Base-by-base conservation (phyloP, 2,113 vertebrate genomes). In the Pterocles burchelli region DNA sequence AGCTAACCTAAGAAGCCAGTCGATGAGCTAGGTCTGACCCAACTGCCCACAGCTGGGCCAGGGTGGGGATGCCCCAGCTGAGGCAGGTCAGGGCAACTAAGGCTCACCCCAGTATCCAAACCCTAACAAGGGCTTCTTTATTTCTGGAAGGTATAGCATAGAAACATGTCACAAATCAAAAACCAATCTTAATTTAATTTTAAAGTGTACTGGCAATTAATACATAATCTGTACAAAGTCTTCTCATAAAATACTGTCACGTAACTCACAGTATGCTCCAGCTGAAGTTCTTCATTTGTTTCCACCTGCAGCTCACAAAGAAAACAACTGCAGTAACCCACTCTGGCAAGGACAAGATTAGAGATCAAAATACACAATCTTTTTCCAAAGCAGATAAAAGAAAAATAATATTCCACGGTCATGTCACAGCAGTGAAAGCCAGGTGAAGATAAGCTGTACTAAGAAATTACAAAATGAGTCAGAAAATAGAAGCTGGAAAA, bases 21-120 rank as follows among this genome's bases (percentile, higher is more conserved):
- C 0, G 0, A 10, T 8, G 7, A 48, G 36, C 11, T 0, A 0
- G 36, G 7, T 28, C 22, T 46, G 13, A 31, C 6, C 1, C 1
- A 4, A 11, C 15, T 31, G 17, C 21, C 24, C 24, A 18, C 17
- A 67, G 26, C 45, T 48, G 51, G 46, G 51, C 5, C 2, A 3
- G 25, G 6, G 5, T 2, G 3, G 16, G 16, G 43, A 1, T 26
- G 18, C 18, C 28, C 33, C 67, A 74, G 3, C 11, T 48, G 58
- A 38, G 22, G 4, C 26, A 20, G 9, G 3, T 38, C 16, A 57
- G 52, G 41, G 26, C 16, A 54, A 8, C 11, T 41, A 57, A 8
- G 4, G 3, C 9, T 43, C 3, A 0, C 2, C 28, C 21, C 26
- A 0, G 2, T 20, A 21, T 7, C 19, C 9, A 38, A 13, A 36